Evolutionary conservation across 2,113 vertebrate species (phyloP), one percentile per base, ranked within the genome.

Genomic region (Delphinus delphis): DNA sequence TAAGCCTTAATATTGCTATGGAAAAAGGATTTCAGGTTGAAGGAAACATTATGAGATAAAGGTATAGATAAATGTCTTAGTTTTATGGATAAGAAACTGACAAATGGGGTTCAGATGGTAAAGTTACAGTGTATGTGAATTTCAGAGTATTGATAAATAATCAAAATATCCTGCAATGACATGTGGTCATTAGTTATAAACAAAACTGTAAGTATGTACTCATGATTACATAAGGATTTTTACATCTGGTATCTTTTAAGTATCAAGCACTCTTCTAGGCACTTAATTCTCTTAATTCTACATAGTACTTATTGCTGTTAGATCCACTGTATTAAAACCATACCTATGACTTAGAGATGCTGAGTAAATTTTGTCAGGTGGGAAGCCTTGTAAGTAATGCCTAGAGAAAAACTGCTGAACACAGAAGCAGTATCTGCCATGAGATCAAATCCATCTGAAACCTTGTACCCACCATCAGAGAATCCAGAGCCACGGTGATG

Each of bases 371-470:
- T 41, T 8, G 5, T 33, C 6, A 65, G 10, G 1, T 41, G 3
- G 55, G 12, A 53, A n/a, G 53, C 17, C 8, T 70, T 13, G 28
- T 63, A 41, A 41, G 11, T 41, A 26, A 44, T 28, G 18, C 23
- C 44, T 77, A 73, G 11, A 71, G 20, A 62, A 53, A 87, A 88
- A 7, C 3, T 18, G 3, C 25, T n/a, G n/a, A 88, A 38, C 15
- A 25, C 1, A 26, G 1, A 3, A 47, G 8, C 4, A 55, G 31
- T 21, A 10, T 36, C 10, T 36, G 10, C 5, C 20, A 2, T 11
- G 4, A 63, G 17, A 47, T 21, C 3, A 50, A 83, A 74, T 6
- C 31, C 20, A 36, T 38, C 13, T 33, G 26, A 68, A 92, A 44
- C 5, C 9, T 38, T 4, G 15, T 6, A 28, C 3, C 11, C 5